Evolutionary conservation across 2,888 invertebrate genomes (phyloP).

Genomic region (Ormyrus rosae): DNA sequence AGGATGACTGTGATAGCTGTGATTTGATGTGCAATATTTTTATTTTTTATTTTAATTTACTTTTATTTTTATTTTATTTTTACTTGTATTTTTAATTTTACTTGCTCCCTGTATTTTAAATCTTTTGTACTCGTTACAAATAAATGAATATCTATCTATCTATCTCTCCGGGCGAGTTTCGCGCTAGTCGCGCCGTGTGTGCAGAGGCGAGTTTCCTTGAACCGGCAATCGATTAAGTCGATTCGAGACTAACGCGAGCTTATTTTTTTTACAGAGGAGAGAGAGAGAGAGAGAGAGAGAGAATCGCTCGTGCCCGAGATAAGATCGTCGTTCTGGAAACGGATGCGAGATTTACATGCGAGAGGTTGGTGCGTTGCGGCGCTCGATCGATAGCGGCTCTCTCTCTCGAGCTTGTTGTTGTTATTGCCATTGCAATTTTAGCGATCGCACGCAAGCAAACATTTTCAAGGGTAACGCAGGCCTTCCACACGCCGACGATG

Average conservation of each 20-base stretch:
- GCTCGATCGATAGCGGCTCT: constrained; percentile 9
- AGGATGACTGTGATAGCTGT: too few relatives aligned
- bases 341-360: constrained; percentile 43
- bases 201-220: constrained; percentile 31
- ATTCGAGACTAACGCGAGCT: constrained; percentile 32
- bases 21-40: neutral
- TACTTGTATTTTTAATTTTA: too few relatives aligned
- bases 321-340: constrained; percentile 16
- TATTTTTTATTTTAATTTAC: neutral
- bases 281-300: too few relatives aligned
- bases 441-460: constrained; percentile 4
- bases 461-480: constrained; percentile 38
- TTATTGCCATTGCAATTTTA: constrained; percentile 7
- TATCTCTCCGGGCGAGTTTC: too few relatives aligned
- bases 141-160: too few relatives aligned
- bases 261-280: neutral
- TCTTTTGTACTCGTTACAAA: too few relatives aligned
- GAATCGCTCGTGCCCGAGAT: too few relatives aligned
- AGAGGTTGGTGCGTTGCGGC: constrained; percentile 3
- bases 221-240: constrained; percentile 17
- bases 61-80: neutral
- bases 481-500: neutral
- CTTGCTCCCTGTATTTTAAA: too few relatives aligned
- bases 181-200: neutral
- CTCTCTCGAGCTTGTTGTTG: constrained; percentile 27